A percentile compares a stretch with the other conserved stretches of the same genome.
Conservation (phyloP, 2,888 invertebrate species). For the Petrophora chlorosata region DNA sequence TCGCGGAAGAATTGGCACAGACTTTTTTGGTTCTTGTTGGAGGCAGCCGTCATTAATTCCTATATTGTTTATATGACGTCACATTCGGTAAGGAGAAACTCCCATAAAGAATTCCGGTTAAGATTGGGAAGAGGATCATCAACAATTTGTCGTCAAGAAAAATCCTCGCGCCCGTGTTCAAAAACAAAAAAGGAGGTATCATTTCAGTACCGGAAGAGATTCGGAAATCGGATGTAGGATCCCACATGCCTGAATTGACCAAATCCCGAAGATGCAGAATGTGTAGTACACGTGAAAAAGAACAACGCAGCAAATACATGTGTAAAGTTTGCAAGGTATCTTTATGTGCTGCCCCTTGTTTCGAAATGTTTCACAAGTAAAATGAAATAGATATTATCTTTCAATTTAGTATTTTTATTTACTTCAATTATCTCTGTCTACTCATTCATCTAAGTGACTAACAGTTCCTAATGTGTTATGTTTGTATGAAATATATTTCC, state of each 20-base stretch:
- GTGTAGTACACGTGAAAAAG: background rate
- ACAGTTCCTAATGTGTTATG: too few relatives aligned
- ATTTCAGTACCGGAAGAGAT: background rate
- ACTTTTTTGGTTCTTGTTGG: background rate
- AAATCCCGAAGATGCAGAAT: background rate
- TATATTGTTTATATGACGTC: slow-evolving; percentile 1
- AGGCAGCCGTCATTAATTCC: background rate
- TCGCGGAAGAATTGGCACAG: background rate
- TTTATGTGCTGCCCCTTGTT: background rate
- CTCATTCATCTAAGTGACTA: background rate
- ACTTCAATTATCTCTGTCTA: too few relatives aligned
- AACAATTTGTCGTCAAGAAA: slow-evolving; percentile 9
- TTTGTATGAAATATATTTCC: slow-evolving; percentile 1
- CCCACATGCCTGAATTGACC: background rate
- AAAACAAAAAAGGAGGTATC: background rate
- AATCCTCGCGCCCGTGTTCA: slow-evolving; percentile 14
- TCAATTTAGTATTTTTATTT: too few relatives aligned
- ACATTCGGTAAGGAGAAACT: slow-evolving; percentile 14
- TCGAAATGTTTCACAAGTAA: background rate
- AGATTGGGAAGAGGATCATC: slow-evolving; percentile 12
- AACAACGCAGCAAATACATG: background rate
- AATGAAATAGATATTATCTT: background rate
- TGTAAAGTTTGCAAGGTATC: background rate
- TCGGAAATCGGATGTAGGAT: background rate
- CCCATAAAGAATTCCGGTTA: slow-evolving; percentile 13